Evolutionary conservation across 2,113 vertebrate species (phyloP), one percentile per base, ranked within the genome.

Genomic region (Monarcha castaneiventris): DNA sequence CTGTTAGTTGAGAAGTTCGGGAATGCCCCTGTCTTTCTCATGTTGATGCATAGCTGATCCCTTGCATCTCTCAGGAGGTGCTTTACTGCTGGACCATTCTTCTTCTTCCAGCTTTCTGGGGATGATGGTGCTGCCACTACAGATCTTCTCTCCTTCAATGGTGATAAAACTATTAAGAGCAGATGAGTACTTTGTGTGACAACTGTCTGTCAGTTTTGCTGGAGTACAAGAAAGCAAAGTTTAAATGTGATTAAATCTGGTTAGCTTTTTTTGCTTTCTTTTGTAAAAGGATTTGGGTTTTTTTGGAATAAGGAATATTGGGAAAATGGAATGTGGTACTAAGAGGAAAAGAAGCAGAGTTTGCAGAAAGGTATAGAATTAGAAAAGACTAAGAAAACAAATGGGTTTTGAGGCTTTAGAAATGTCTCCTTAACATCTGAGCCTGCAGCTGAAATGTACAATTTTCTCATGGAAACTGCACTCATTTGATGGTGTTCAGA

Each of bases 221-320:
- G 58, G 56, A 54, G n/a, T 46, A 74, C 71, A 66, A 62, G 29
- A 33, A 89, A 67, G 54, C 8, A 16, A 37, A 75, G 11, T 75
- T 87, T 56, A 26, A 58, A 58, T 56, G 12, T n/a, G 21, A 22
- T 23, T 58, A 58, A 89, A 35, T 72, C 10, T 59, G 17, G 10
- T 39, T 27, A 32, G 10, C 11, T 69, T 48, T 44, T 21, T 37
- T 5, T 2, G 5, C 32, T 41, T 66, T 67, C 16, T 76, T 37
- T 54, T 46, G 15, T 72, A 37, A 59, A 55, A 29, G 17, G 6
- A 7, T 69, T 78, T 48, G 1, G 8, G 6, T 1, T 0, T 4
- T 85, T 78, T 84, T 84, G 4, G 8, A 67, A 20, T 52, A 49
- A 81, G 44, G 11, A 51, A 32, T 8, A 8, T 19, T 59, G 39